phyloP scores from a whole-genome alignment of 2,888 invertebrate genomes.

The Athalia rosae region DNA sequence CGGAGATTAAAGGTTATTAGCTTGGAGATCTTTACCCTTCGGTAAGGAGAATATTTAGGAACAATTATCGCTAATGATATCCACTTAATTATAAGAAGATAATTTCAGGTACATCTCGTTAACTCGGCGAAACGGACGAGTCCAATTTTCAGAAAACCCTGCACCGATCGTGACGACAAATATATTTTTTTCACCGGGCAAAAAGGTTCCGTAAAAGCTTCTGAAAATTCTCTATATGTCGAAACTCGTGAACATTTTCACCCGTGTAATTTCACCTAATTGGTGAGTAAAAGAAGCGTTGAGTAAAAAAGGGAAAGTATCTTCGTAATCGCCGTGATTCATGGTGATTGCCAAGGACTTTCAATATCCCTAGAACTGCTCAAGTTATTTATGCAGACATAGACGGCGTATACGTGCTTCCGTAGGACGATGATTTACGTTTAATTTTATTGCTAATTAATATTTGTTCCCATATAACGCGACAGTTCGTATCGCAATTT shows the following conservation, averaged over 20 bases:
- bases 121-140: constrained; percentile 9
- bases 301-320: too few species aligned
- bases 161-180: neutral
- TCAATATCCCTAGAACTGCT: neutral
- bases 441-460: constrained; percentile 66
- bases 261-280: too few species aligned
- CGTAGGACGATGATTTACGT: constrained; percentile 52
- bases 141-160: neutral
- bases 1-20: constrained; percentile 34
- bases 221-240: too few species aligned
- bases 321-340: neutral
- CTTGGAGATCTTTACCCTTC: constrained; percentile 6
- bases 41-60: constrained; percentile 24
- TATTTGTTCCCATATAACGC: constrained; percentile 69
- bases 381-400: constrained; percentile 13
- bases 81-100: constrained; percentile 22
- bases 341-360: neutral
- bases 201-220: too few species aligned
- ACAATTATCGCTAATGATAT: constrained; percentile 38
- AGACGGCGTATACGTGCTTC: neutral
- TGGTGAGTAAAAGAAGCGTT: too few species aligned
- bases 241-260: too few species aligned
- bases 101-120: too few species aligned
- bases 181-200: neutral
- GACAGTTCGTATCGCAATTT: neutral